These are phyloP conservation scores for Geococcyx californianus DNA, from an alignment of 2,113 vertebrate species.

Conservation along the genomic window DNA sequence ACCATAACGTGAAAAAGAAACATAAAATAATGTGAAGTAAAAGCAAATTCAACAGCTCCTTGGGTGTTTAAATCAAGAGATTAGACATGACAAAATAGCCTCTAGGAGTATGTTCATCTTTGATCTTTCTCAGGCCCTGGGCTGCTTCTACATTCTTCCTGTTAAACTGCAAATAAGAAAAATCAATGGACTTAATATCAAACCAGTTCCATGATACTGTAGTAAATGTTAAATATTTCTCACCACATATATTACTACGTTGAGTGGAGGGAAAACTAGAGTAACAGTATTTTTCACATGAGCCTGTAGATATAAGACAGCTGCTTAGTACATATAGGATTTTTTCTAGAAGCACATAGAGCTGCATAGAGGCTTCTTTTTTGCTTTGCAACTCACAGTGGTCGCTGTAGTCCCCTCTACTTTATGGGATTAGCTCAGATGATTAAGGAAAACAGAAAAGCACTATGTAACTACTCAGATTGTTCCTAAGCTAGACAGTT, in stretches of 20 bases:
- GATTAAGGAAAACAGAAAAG: background rate
- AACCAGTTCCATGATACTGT: background rate
- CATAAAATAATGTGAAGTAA: background rate
- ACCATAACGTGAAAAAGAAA: background rate
- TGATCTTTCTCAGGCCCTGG: background rate
- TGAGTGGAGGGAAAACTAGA: background rate
- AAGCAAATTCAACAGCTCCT: background rate
- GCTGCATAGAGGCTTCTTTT: background rate
- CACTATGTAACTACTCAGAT: background rate
- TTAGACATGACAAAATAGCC: background rate
- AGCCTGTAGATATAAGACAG: background rate
- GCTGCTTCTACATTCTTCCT: background rate
- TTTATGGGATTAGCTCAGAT: background rate
- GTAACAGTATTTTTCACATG: background rate
- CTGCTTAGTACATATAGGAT: background rate
- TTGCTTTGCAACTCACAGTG: background rate
- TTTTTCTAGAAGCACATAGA: background rate
- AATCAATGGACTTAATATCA: background rate
- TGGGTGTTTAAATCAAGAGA: background rate
- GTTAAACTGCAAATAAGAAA: background rate
- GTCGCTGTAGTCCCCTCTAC: background rate
- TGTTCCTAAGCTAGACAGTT: background rate
- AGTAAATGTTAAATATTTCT: background rate
- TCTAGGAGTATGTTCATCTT: background rate
- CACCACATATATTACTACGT: background rate